phyloP scores from a whole-genome alignment of 2,113 vertebrate species.

The Alethe castanea region DNA sequence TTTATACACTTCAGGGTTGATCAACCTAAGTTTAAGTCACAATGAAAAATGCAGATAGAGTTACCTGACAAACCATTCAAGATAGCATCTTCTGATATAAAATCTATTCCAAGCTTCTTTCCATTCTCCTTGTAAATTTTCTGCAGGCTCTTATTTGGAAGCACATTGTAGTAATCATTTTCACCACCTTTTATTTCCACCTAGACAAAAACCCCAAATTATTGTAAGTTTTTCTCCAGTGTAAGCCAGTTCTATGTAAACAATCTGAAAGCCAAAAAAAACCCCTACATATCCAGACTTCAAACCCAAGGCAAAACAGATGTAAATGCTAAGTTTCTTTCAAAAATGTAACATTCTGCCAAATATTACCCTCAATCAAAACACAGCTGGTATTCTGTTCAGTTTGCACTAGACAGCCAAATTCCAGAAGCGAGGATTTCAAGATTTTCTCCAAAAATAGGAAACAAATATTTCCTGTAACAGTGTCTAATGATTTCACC shows the following conservation, averaged over 20 bases:
- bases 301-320: not conserved
- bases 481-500: not conserved
- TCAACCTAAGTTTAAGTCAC: not conserved
- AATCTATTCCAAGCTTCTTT: slow-evolving; percentile 80
- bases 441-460: not conserved
- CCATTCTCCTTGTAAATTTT: slow-evolving; percentile 81
- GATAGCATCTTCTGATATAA: slow-evolving; percentile 73
- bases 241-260: not conserved
- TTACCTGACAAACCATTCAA: slow-evolving; percentile 78
- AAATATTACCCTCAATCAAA: not conserved
- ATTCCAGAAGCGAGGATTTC: not conserved
- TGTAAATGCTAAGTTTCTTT: not conserved
- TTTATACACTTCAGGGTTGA: not conserved
- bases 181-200: slow-evolving; percentile 77
- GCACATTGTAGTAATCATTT: slow-evolving; percentile 81
- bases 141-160: slow-evolving; percentile 82
- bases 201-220: slow-evolving; percentile 53
- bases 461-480: not conserved
- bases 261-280: not conserved
- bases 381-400: not conserved
- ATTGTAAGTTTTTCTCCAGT: not conserved
- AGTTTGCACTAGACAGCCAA: not conserved
- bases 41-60: not conserved
- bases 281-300: not conserved
- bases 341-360: not conserved